Base-by-base conservation (phyloP, 2,888 invertebrate species). In the Colletes collaris region DNA sequence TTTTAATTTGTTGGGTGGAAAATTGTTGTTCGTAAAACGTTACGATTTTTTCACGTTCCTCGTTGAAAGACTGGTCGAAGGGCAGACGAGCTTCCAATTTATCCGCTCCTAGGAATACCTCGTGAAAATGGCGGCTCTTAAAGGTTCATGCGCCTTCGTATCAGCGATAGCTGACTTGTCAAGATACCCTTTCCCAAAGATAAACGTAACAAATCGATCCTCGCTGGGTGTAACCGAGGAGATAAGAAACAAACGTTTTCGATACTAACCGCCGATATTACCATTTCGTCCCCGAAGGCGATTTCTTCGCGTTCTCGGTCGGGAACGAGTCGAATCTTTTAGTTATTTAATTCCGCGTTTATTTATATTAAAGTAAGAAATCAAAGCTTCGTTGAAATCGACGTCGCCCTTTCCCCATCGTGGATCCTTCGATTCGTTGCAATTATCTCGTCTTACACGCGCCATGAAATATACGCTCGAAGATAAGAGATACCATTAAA, bases 401-500 rank as follows among this genome's bases (percentile, higher is more conserved):
- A 27, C 27, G 27, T 27, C 2, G 1, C 27, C 27, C 27, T 27
- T 27, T 27, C 27, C 27, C 27, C 27, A 27, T 27, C 27, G 27
- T 27, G 27, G 27, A 2, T 27, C 27, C 27, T 27, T 27, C 27
- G 27, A 27, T 27, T 27, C 27, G 27, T 27, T 27, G 27, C 27
- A 27, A 27, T 27, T 7, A 40, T 40, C 40, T 40, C 40, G 40
- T 40, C 27, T 27, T 27, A 27, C 27, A 27, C 27, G 27, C 46
- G 13, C 40, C 5, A 16, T 52, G n/a, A 59, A 53, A 69, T 40
- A 40, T 59, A 53, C 37, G 59, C 16, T n/a, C 10, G n/a, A 1
- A 59, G 75, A 75, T 76, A 64, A 64, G 58, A 16, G 58, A 16
- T 49, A 53, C 64, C 50, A 44, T 46, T 16, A 11, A 64, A 64